These are phyloP conservation scores for Cecidostiba fungosa DNA, from an alignment of 2,888 invertebrate species.

Conservation along the genomic window DNA sequence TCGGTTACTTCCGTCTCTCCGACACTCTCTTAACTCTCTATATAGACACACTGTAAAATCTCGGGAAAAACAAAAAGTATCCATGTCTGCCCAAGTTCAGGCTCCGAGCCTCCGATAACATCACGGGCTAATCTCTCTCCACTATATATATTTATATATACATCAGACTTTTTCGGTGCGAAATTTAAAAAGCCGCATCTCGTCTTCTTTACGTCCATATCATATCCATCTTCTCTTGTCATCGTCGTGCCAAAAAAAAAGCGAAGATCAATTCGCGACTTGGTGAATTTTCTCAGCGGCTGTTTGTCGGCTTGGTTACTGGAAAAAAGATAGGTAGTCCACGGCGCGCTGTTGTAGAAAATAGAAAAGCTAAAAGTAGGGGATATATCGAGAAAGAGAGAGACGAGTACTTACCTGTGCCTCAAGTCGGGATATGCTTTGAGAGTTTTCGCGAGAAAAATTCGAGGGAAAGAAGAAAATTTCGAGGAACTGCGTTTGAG, in stretches of 20 bases:
- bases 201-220: neutral
- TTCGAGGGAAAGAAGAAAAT: too few relatives aligned
- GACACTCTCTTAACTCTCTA: neutral
- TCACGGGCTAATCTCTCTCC: neutral
- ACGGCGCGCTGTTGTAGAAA: constrained; percentile 15
- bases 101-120: neutral
- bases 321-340: constrained; percentile 24
- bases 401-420: neutral
- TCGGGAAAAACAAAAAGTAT: constrained; percentile 10
- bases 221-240: neutral
- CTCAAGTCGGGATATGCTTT: neutral
- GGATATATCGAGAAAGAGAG: neutral
- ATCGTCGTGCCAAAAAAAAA: constrained; percentile 13
- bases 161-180: neutral
- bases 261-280: constrained; percentile 36
- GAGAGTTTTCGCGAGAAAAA: neutral
- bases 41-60: neutral
- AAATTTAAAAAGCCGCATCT: constrained; percentile 10
- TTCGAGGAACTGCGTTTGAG: neutral
- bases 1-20: constrained; percentile 2
- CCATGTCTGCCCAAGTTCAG: neutral
- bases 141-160: too few relatives aligned
- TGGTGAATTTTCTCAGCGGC: constrained; percentile 56
- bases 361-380: constrained; percentile 38
- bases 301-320: constrained; percentile 63